These are phyloP conservation scores for Myopa tessellatipennis DNA, from an alignment of 2,888 invertebrate species.

Conservation along the genomic window DNA sequence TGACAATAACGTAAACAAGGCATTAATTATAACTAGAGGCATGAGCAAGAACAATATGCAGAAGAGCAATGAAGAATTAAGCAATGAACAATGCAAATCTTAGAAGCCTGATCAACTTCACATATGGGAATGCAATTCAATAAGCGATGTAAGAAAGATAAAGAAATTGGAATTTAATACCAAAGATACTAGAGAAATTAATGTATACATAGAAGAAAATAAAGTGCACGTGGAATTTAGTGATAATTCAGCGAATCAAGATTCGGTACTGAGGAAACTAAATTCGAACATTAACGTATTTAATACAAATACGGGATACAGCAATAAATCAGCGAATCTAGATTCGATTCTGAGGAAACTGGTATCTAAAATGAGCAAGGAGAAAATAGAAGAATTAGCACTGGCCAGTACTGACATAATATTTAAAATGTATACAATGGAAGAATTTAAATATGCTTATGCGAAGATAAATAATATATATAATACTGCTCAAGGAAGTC, in stretches of 20 bases:
- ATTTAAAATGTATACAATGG: background rate
- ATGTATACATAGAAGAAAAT: background rate
- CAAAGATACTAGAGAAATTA: background rate
- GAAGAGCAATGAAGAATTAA: background rate
- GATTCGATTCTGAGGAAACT: conserved; percentile 12
- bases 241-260: background rate
- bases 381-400: conserved; percentile 10
- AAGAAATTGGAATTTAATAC: background rate
- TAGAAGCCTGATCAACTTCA: conserved; percentile 3
- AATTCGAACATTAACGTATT: background rate
- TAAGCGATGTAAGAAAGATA: background rate
- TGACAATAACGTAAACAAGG: background rate
- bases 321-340: conserved; percentile 11
- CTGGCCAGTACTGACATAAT: background rate
- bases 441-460: background rate
- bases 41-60: background rate
- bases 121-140: background rate
- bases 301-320: conserved; percentile 5
- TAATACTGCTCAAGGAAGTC: background rate
- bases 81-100: background rate
- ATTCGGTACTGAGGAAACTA: background rate
- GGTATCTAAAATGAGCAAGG: background rate
- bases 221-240: background rate
- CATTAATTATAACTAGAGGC: background rate
- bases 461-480: background rate